Conservation (phyloP, 1,140 invertebrate genomes). For the Hirudo medicinalis region DNA sequence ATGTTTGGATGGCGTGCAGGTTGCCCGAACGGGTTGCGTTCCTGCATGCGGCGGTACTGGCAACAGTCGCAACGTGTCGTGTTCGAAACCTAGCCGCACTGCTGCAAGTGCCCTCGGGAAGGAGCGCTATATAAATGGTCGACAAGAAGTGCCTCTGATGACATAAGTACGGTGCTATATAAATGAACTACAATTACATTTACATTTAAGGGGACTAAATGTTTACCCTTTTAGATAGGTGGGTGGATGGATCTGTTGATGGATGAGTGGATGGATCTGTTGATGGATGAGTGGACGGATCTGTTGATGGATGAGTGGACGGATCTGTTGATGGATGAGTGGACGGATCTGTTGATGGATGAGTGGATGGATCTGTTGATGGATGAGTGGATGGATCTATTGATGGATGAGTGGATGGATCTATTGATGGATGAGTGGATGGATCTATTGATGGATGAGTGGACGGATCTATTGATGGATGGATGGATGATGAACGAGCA, state of each 20-base stretch:
- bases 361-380: background rate
- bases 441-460: background rate
- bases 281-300: background rate
- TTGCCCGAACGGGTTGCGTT: too few relatives aligned
- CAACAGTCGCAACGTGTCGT: too few relatives aligned
- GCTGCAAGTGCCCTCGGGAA: too few relatives aligned
- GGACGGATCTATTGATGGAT: background rate
- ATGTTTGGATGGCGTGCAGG: too few relatives aligned
- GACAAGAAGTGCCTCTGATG: too few relatives aligned
- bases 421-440: background rate
- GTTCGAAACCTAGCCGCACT: too few relatives aligned
- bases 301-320: background rate
- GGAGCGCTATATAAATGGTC: too few relatives aligned
- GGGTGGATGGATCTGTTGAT: background rate
- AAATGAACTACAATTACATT: too few relatives aligned
- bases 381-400: background rate
- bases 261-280: background rate
- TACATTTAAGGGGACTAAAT: constrained; percentile 88
- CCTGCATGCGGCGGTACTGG: too few relatives aligned
- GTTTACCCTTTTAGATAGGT: constrained; percentile 59
- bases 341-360: background rate
- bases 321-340: too few relatives aligned
- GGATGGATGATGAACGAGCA: background rate
- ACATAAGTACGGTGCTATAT: too few relatives aligned
- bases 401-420: background rate